Evolutionary conservation across 2,797 vertebrate genomes (phyloP), one percentile per base, ranked within the genome.

Genomic region (Hemitrygon akajei): DNA sequence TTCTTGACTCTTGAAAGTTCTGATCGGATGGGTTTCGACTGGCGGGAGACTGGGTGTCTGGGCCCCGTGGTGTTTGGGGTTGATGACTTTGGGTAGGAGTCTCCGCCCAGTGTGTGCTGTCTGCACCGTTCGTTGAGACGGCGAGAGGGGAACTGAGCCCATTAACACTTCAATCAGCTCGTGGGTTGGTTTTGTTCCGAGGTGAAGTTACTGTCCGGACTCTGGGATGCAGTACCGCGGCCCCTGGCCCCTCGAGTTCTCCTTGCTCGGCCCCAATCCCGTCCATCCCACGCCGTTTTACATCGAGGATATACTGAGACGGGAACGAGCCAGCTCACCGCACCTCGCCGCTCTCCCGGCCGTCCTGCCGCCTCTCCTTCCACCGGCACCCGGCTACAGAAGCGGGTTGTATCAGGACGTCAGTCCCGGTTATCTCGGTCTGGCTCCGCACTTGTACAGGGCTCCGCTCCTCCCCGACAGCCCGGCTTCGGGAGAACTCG

Each of bases 221-320:
- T 14, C 20, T 47, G 40, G 40, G 12, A 92, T 92, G 91, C 66
- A 92, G 6, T 92, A 75, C 63, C 66, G 27, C 37, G 7, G 69
- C 9, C 34, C 20, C 69, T 40, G 37, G 34, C 9, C 9, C 69
- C 3, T 10, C 7, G 7, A 91, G 18, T 20, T 16, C 1, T 40
- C 69, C 20, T 18, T 30, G 25, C 16, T 34, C 30, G 30, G 11
- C 91, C 71, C 91, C 22, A 14, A 20, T 1, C 69, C 89, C 89
- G 37, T 30, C 34, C 66, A 73, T 34, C 89, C 89, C 37, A 92
- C 91, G 22, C 91, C 69, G 0, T 92, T 92, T 16, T 73, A 73
- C 25, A 92, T 92, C 66, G 71, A 92, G 69, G 91, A 92, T 6
- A 92, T 92, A 20, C 34, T 92, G 25, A 10, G 69, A 11, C 71